A percentile compares a stretch with the other conserved stretches of the same genome.
Conservation (phyloP, 2,888 invertebrate genomes). For the Caenorhabditis zanzibari region DNA sequence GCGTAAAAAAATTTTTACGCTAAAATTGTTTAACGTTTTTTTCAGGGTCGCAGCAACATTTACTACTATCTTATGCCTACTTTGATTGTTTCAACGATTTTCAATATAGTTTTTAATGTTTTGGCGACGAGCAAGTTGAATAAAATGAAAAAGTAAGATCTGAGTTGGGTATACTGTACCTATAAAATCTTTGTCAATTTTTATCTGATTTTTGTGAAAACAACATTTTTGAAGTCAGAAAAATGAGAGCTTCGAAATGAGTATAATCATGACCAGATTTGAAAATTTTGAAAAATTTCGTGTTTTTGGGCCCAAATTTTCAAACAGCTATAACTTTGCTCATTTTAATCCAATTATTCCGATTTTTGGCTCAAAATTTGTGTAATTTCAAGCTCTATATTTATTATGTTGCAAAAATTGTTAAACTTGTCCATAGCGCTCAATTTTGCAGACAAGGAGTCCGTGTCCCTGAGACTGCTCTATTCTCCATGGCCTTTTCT, state of each 20-base stretch:
- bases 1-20: too few species aligned
- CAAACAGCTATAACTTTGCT: too few species aligned
- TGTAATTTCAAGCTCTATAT: too few species aligned
- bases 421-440: too few species aligned
- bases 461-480: conserved; percentile 20
- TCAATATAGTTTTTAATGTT: conserved; percentile 34
- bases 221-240: background rate
- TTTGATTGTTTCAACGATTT: background rate
- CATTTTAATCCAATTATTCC: too few species aligned
- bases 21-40: background rate
- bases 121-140: background rate
- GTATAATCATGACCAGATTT: too few species aligned
- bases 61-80: conserved; percentile 36
- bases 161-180: too few species aligned
- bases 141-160: conserved; percentile 34
- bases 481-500: conserved; percentile 38
- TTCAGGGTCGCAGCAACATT: conserved; percentile 49
- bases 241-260: background rate
- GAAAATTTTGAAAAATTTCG: conserved; percentile 6
- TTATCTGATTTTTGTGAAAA: too few species aligned
- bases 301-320: too few species aligned
- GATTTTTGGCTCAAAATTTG: too few species aligned
- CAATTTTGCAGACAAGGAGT: conserved; percentile 24
- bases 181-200: too few species aligned
- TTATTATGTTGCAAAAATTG: too few species aligned